phyloP scores from a whole-genome alignment of 2,113 vertebrate genomes.

The Mesitornis unicolor region DNA sequence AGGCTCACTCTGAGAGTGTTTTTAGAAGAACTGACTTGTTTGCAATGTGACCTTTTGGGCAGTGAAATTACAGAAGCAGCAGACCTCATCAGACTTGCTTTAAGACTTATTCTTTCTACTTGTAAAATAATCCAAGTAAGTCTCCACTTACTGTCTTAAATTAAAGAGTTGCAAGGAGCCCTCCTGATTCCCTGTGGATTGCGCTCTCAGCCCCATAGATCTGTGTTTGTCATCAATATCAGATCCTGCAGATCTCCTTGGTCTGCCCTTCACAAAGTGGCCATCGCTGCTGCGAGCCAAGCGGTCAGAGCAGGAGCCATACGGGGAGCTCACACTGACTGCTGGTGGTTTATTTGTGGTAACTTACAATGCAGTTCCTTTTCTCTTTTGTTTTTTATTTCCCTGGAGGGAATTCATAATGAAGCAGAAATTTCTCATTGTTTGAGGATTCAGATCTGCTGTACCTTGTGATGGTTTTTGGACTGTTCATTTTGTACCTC shows the following conservation, averaged over 20 bases:
- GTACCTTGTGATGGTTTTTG: rapidly evolving
- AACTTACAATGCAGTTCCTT: not conserved
- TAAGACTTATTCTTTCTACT: not conserved
- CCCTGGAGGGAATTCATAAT: not conserved
- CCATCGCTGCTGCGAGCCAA: rapidly evolving
- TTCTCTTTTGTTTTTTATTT: not conserved
- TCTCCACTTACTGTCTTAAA: not conserved
- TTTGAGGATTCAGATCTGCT: not conserved
- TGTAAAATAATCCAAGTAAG: not conserved
- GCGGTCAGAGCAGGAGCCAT: too few species aligned
- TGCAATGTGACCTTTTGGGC: not conserved
- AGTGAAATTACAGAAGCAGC: not conserved
- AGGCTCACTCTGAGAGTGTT: not conserved
- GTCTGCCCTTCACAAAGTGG: not conserved
- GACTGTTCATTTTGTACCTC: not conserved
- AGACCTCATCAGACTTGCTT: not conserved
- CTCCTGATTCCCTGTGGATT: rapidly evolving
- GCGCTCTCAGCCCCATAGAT: not conserved
- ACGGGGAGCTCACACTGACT: rapidly evolving
- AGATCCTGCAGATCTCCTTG: not conserved
- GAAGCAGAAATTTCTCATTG: not conserved
- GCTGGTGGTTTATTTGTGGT: not conserved
- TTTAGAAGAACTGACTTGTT: not conserved
- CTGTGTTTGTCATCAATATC: rapidly evolving
- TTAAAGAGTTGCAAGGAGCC: not conserved